phyloP scores from a whole-genome alignment of 2,113 vertebrate species.

The Cacatua alba region DNA sequence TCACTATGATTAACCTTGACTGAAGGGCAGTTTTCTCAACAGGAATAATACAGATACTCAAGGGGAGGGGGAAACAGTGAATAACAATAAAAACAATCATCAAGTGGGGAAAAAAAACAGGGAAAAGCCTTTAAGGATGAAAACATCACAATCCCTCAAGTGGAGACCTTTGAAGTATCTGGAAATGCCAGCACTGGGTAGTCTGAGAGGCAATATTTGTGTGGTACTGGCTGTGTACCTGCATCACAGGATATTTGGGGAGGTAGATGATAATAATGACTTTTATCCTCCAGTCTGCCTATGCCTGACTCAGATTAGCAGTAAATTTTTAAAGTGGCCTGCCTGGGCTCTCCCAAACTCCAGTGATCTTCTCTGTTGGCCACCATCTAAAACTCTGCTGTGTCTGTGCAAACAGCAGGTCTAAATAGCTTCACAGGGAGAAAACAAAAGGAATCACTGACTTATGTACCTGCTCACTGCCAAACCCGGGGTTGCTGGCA shows the following conservation, averaged over 20 bases:
- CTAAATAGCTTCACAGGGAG: neutral
- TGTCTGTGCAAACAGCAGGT: neutral
- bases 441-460: neutral
- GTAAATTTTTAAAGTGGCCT: too few relatives aligned
- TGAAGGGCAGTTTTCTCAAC: neutral
- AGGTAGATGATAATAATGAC: neutral
- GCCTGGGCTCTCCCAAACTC: too few relatives aligned
- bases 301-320: neutral
- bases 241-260: neutral
- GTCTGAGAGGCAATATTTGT: neutral
- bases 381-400: neutral
- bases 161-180: neutral
- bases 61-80: neutral
- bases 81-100: neutral
- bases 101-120: neutral
- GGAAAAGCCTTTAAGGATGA: neutral
- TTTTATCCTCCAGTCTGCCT: neutral
- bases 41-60: neutral
- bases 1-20: neutral
- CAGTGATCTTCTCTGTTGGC: too few relatives aligned
- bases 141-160: neutral
- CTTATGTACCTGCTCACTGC: neutral
- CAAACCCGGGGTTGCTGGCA: neutral
- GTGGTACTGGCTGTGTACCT: neutral
- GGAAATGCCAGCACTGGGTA: neutral